phyloP scores from a whole-genome alignment of 2,888 invertebrate genomes.

The Drosophila kokeensis region DNA sequence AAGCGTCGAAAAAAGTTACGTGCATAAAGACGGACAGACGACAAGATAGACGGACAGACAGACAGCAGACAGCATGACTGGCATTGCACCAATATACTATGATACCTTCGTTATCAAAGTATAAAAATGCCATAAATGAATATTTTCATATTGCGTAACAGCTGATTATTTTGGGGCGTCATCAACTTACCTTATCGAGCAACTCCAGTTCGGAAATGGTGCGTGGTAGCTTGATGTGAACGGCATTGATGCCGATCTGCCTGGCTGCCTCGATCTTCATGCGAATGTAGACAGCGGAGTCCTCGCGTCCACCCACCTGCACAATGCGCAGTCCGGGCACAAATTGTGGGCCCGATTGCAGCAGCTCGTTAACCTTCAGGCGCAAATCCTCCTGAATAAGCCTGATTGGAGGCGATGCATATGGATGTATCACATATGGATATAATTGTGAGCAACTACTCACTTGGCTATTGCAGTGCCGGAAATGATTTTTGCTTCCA shows the following conservation, averaged over 20 bases:
- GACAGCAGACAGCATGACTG: too few relatives aligned
- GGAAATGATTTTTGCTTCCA: slow-evolving; percentile 86
- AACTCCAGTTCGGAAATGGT: slow-evolving; percentile 91
- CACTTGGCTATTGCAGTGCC: slow-evolving; percentile 90
- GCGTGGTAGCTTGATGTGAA: slow-evolving; percentile 92
- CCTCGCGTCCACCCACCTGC: slow-evolving; percentile 97
- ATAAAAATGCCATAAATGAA: not conserved
- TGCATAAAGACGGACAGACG: too few relatives aligned
- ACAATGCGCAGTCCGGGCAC: slow-evolving; percentile 94
- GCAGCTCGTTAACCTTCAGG: slow-evolving; percentile 88
- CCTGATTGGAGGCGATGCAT: slow-evolving; percentile 85
- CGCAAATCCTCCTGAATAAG: slow-evolving; percentile 90
- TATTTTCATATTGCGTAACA: slow-evolving; percentile 13
- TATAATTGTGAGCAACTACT: slow-evolving; percentile 67
- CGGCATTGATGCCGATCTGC: slow-evolving; percentile 94
- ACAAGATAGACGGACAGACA: too few relatives aligned
- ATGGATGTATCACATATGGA: not conserved
- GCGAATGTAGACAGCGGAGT: slow-evolving; percentile 99
- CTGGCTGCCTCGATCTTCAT: slow-evolving; percentile 97
- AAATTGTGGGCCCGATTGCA: slow-evolving; percentile 87
- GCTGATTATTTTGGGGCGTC: slow-evolving; percentile 7
- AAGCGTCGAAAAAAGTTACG: too few relatives aligned
- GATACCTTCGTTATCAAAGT: too few relatives aligned
- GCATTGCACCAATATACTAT: too few relatives aligned
- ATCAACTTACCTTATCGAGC: slow-evolving; percentile 79